These are phyloP conservation scores for Dromococcyx pavoninus DNA, from an alignment of 2,797 vertebrate genomes.

Conservation along the genomic window DNA sequence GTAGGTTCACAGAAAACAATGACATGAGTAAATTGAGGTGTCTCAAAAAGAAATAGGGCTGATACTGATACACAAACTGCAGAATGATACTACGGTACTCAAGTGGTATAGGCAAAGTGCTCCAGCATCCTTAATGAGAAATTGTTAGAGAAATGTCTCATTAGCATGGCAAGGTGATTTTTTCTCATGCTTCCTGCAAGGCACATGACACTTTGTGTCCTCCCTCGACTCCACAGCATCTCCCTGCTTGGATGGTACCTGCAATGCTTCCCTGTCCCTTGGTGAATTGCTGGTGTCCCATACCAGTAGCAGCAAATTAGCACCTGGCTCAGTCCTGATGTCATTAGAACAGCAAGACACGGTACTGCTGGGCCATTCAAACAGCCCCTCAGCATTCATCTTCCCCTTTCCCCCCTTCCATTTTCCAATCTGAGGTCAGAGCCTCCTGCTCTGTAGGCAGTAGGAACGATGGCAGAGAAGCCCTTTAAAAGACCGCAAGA, in stretches of 20 bases:
- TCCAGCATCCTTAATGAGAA: background rate
- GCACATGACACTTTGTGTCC: background rate
- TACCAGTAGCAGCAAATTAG: background rate
- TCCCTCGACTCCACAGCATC: background rate
- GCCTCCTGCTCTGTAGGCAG: background rate
- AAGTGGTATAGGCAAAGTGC: background rate
- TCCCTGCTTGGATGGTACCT: background rate
- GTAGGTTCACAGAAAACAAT: background rate
- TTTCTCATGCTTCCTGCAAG: background rate
- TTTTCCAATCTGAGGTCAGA: background rate
- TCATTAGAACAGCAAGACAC: fast-evolving
- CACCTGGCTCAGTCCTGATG: background rate
- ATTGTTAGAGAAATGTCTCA: background rate
- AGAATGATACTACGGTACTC: background rate
- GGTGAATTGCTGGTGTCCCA: background rate
- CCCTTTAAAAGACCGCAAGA: background rate
- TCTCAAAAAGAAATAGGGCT: background rate
- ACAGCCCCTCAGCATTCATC: background rate
- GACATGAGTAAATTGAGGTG: background rate
- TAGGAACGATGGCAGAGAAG: background rate
- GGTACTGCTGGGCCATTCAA: background rate
- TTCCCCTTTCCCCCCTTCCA: background rate
- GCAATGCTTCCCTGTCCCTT: background rate
- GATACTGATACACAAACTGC: background rate
- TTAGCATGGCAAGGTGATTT: background rate